phyloP scores from a whole-genome alignment of 1,140 invertebrate species.

The Tachypleus tridentatus region DNA sequence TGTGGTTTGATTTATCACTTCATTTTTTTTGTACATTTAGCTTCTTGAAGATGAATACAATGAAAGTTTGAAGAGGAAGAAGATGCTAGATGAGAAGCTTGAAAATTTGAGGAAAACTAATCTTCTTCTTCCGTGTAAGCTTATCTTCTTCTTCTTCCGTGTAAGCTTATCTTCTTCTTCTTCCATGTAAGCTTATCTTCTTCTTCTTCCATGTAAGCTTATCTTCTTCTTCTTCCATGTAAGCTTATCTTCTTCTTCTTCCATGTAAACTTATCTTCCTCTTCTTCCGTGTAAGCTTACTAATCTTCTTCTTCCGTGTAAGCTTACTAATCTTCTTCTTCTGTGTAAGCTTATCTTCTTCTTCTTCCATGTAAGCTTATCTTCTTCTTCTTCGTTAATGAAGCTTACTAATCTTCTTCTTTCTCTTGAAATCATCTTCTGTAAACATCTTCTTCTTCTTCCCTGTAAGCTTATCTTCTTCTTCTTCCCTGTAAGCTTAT shows the following conservation, averaged over 20 bases:
- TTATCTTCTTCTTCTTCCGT: not conserved
- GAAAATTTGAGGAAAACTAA: conserved; percentile 62
- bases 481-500: no score
- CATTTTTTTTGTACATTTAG: conserved; percentile 9
- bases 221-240: no score
- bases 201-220: no score
- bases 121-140: conserved; percentile 52
- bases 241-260: no score
- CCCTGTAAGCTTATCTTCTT: no score
- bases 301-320: no score
- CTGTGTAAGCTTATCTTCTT: conserved; percentile 35
- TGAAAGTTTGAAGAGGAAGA: conserved; percentile 81
- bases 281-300: not conserved
- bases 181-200: not conserved
- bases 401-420: not conserved
- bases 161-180: not conserved
- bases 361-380: not conserved
- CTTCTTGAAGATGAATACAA: conserved; percentile 90
- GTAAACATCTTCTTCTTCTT: no score
- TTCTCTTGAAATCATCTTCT: no score
- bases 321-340: conserved; percentile 64
- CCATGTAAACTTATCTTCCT: not conserved
- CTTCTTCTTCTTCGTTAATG: conserved; percentile 2
- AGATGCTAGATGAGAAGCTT: conserved; percentile 80
- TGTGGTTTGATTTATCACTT: not conserved